Conservation (phyloP, 2,888 invertebrate species). For the Agonopterix arenella region DNA sequence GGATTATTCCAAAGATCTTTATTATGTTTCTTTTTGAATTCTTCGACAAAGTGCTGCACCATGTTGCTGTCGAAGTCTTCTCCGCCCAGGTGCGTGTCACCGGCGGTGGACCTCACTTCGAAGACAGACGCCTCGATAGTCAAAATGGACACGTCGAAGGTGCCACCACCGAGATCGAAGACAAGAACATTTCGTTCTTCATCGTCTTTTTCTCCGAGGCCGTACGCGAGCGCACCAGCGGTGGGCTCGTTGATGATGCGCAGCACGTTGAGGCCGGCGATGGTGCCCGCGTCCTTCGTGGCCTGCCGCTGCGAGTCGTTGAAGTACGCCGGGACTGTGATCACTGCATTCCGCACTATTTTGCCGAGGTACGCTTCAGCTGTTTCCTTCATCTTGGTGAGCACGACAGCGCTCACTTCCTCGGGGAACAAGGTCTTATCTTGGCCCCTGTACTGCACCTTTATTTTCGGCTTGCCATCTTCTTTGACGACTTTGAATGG, state of each 20-base stretch:
- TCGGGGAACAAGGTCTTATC: neutral
- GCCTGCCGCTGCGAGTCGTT: conserved; percentile 81
- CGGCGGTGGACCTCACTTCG: conserved; percentile 85
- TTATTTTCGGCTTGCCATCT: neutral
- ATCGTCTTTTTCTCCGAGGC: conserved; percentile 76
- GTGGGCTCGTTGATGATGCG: conserved; percentile 87
- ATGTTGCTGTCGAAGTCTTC: conserved; percentile 67
- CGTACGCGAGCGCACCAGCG: conserved; percentile 81
- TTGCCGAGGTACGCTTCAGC: conserved; percentile 80
- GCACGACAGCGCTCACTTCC: conserved; percentile 73
- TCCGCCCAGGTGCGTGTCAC: conserved; percentile 87
- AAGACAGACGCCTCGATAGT: conserved; percentile 85
- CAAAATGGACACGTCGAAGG: conserved; percentile 87
- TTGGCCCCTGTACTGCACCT: neutral
- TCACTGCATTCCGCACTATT: conserved; percentile 79
- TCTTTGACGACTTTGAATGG: neutral
- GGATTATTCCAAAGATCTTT: conserved; percentile 79
- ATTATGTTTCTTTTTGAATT: conserved; percentile 79
- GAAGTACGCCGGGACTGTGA: conserved; percentile 86
- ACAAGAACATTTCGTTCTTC: conserved; percentile 74
- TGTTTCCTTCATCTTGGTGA: conserved; percentile 68
- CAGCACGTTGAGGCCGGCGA: conserved; percentile 82
- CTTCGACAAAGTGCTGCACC: conserved; percentile 70
- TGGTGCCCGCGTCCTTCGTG: conserved; percentile 84
- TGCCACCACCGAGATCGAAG: conserved; percentile 75